Percentiles rank a stretch among this genome's conserved stretches.
Evolutionary conservation across 2,888 invertebrate species (phyloP).

Genomic region (Limenitis camilla): DNA sequence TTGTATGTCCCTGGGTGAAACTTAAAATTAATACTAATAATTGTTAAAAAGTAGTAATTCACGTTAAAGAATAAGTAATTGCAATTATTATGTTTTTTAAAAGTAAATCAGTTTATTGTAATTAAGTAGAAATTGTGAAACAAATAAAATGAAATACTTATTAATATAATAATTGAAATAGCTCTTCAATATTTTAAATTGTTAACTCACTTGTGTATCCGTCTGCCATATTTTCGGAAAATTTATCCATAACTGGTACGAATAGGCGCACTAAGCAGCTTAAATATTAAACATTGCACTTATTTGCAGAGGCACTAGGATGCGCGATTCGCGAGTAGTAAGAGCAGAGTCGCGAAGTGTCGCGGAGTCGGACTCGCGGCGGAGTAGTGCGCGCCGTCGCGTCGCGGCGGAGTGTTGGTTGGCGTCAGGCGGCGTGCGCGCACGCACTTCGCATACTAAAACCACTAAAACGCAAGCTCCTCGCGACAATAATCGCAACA

Average conservation of each 20-base stretch:
- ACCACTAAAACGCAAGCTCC: slow-evolving; percentile 33
- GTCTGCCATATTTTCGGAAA: slow-evolving; percentile 36
- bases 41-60: no score
- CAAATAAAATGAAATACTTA: neutral
- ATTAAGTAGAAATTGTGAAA: no score
- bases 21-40: no score
- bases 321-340: slow-evolving; percentile 48
- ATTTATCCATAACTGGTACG: slow-evolving; percentile 28
- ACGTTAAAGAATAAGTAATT: no score
- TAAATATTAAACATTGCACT: slow-evolving; percentile 56
- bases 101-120: no score
- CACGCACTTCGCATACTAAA: slow-evolving; percentile 71
- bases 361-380: slow-evolving; percentile 39
- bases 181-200: neutral
- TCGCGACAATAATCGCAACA: slow-evolving; percentile 58
- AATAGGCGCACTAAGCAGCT: slow-evolving; percentile 26
- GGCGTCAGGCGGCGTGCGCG: slow-evolving; percentile 63
- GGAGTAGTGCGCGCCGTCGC: slow-evolving; percentile 37
- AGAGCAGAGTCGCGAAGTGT: slow-evolving; percentile 41
- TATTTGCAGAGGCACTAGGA: slow-evolving; percentile 50
- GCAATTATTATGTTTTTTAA: no score
- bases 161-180: neutral
- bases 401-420: slow-evolving; percentile 39
- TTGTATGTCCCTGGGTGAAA: no score
- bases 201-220: slow-evolving; percentile 35